These are phyloP conservation scores for Calyptomena viridis DNA, from an alignment of 2,113 vertebrate genomes.

Conservation along the genomic window DNA sequence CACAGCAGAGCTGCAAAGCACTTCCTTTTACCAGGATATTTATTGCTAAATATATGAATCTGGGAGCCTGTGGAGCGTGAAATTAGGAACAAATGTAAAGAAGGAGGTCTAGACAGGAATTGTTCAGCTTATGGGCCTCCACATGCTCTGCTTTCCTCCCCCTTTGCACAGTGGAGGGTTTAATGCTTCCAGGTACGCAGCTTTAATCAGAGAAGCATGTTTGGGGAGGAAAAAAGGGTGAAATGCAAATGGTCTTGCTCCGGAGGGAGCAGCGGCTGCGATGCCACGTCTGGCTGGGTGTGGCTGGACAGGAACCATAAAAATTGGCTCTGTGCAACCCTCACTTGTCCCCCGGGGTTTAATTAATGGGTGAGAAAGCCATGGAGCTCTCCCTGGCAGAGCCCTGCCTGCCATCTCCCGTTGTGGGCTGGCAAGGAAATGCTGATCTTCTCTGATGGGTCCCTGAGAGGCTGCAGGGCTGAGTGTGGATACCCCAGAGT, in stretches of 20 bases:
- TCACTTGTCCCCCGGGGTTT: neutral
- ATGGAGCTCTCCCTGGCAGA: neutral
- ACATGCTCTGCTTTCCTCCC: neutral
- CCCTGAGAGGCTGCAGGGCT: neutral
- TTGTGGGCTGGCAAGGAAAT: neutral
- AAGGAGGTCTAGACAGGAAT: slow-evolving; percentile 79
- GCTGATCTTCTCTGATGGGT: neutral
- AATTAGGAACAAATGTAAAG: slow-evolving; percentile 79
- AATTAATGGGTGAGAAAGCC: rapidly evolving
- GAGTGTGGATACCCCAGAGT: neutral
- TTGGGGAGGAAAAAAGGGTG: neutral
- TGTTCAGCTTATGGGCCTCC: slow-evolving; percentile 52
- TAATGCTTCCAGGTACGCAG: slow-evolving; percentile 61
- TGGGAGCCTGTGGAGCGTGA: slow-evolving; percentile 72
- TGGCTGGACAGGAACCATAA: neutral
- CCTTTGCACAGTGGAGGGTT: slow-evolving; percentile 17
- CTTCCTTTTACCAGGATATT: slow-evolving; percentile 55
- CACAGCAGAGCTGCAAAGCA: slow-evolving; percentile 28
- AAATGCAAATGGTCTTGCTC: neutral
- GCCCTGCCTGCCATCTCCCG: neutral
- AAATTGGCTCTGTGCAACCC: neutral
- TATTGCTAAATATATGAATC: slow-evolving; percentile 64
- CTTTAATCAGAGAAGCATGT: slow-evolving; percentile 55
- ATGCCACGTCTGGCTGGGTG: neutral
- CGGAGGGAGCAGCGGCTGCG: neutral